Evolutionary conservation across 2,888 invertebrate genomes (phyloP), one percentile per base, ranked within the genome.

Genomic region (Tachina fera): DNA sequence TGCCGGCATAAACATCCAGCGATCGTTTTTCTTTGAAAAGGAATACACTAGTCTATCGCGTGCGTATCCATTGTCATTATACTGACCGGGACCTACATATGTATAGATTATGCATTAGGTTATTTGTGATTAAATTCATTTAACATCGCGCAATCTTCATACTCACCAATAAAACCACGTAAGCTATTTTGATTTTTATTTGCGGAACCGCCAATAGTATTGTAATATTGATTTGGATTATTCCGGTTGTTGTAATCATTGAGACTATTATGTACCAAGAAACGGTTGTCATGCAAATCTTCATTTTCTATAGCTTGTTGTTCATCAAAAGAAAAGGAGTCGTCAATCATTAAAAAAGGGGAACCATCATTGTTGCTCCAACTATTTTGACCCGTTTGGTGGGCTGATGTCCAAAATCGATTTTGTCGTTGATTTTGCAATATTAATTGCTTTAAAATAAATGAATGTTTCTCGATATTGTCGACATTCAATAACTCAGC

Each of bases 361-460:
- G 96, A 94, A n/a, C 96, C 96, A 92, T 98, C 98, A 89, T 97
- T 97, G 91, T 97, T 98, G 0, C 95, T 93, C 97, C 97, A 98
- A 88, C 95, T 95, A 43, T 96, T 96, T 0, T 95, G 95, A 0
- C 95, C 94, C 74, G 95, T 95, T 90, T 96, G 96, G 79, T 95
- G 95, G 0, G 96, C 96, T 65, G 97, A 97, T 39, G 97, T 95
- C 91, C 97, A 98, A 97, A 98, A 98, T 8, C 95, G 94, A 82
- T 96, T 95, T 91, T 97, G 97, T 88, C 97, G 96, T 14, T 97
- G 97, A 93, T 98, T 98, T 89, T 96, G 94, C 89, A 95, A 94
- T 90, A 96, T 95, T n/a, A 99, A 93, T 90, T 97, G 96, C 87
- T 96, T 95, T 9, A 97, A 94, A 56, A 98, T 94, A 90, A 98